A percentile compares a stretch with the other conserved stretches of the same genome.
Evolutionary conservation across 2,888 invertebrate genomes (phyloP).

Genomic region (Hipparchia sbordonii): DNA sequence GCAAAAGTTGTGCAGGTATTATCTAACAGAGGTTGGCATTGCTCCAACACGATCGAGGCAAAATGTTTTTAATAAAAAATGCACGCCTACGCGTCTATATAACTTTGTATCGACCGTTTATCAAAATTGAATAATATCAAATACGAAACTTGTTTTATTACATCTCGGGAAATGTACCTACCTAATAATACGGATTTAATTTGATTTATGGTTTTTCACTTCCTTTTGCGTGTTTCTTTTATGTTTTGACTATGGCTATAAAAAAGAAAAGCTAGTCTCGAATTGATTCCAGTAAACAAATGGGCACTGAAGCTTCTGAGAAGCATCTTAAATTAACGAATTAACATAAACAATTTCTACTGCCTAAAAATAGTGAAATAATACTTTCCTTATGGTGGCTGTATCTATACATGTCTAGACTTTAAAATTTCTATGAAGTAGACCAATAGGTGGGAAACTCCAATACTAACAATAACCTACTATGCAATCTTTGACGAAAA

Average conservation of each 20-base stretch:
- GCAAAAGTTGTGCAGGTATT: constrained; percentile 36
- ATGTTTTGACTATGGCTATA: neutral
- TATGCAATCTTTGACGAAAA: no score
- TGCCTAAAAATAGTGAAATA: no score
- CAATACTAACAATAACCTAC: no score
- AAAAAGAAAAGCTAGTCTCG: constrained; percentile 6
- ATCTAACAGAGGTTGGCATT: constrained; percentile 41
- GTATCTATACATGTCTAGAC: no score
- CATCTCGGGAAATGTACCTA: constrained; percentile 17
- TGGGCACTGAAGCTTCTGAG: neutral
- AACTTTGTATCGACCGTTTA: constrained; percentile 42
- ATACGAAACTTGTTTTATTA: constrained; percentile 34
- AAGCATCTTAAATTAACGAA: neutral
- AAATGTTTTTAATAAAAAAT: constrained; percentile 47
- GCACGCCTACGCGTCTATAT: constrained; percentile 43
- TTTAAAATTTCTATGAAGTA: no score
- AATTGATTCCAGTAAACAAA: neutral
- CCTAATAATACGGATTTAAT: constrained; percentile 6
- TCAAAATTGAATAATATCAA: constrained; percentile 39
- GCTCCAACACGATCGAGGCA: constrained; percentile 44
- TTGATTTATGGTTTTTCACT: constrained; percentile 24
- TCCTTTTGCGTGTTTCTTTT: constrained; percentile 26
- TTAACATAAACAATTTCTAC: neutral
- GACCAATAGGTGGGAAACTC: no score
- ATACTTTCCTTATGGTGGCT: no score